Conservation (phyloP, 2,113 vertebrate genomes). For the Orientallactaga bullata region DNA sequence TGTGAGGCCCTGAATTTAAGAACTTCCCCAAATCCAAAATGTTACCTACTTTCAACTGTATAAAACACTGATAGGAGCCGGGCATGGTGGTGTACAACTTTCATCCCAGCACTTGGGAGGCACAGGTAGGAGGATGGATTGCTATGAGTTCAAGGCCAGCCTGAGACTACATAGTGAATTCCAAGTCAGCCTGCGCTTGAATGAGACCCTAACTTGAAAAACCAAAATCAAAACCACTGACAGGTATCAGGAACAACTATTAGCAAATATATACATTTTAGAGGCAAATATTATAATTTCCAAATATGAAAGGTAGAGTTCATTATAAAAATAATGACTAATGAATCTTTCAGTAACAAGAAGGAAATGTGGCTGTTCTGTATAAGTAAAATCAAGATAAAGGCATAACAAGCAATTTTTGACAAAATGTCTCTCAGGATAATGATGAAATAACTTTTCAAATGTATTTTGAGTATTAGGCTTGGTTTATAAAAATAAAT, state of each 20-base stretch:
- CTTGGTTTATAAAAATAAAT: constrained; percentile 32
- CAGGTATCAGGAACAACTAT: constrained; percentile 31
- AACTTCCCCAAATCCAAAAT: not conserved
- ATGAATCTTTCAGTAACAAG: not conserved
- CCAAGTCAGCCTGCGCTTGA: no score
- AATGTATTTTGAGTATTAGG: constrained; percentile 9
- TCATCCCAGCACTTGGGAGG: no score
- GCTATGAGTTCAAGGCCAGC: no score
- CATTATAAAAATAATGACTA: not conserved
- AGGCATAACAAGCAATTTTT: constrained; percentile 20
- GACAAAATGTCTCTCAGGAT: constrained; percentile 50
- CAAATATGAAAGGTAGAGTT: constrained; percentile 50
- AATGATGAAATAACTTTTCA: constrained; percentile 50
- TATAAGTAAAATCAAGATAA: constrained; percentile 27
- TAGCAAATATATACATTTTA: not conserved
- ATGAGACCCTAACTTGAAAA: no score
- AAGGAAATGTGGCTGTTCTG: constrained; percentile 19
- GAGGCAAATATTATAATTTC: constrained; percentile 49
- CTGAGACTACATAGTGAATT: no score
- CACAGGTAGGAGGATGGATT: no score
- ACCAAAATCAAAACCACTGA: not conserved
- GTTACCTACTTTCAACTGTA: not conserved
- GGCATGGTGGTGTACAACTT: no score
- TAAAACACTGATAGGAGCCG: not conserved
- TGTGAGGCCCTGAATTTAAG: not conserved